These are phyloP conservation scores for Pachycephus smyrnensis DNA, from an alignment of 2,888 invertebrate species.

Conservation along the genomic window DNA sequence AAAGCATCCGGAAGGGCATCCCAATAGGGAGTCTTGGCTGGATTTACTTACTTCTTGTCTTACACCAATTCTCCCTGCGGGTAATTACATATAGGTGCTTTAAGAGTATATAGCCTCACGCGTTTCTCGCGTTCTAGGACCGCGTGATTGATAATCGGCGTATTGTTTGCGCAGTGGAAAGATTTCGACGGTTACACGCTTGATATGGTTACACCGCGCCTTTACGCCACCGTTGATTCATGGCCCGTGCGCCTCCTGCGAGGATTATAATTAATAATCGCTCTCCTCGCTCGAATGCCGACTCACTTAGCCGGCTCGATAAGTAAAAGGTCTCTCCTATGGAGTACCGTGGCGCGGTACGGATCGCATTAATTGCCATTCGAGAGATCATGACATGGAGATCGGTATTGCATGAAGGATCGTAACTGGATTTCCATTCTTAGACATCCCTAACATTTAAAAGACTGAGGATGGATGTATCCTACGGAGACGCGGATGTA, in stretches of 20 bases:
- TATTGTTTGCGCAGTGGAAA: not conserved
- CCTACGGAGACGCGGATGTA: not conserved
- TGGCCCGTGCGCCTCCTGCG: conserved; percentile 27
- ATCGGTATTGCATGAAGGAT: not conserved
- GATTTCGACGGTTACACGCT: not conserved
- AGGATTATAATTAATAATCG: not conserved
- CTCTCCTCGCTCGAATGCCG: not conserved
- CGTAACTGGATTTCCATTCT: not conserved
- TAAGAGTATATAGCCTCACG: not conserved
- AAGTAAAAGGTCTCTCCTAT: not conserved
- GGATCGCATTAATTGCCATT: not conserved
- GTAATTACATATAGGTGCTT: not conserved
- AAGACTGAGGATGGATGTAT: not conserved
- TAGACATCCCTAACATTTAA: not conserved
- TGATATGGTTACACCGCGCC: conserved; percentile 24
- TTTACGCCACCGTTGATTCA: conserved; percentile 40
- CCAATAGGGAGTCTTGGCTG: not conserved
- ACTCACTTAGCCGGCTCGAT: not conserved
- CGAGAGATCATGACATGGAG: not conserved
- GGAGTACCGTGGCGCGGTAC: not conserved
- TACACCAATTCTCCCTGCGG: not conserved
- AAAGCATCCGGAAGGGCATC: not conserved
- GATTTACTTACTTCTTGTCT: not conserved
- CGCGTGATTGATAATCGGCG: not conserved
- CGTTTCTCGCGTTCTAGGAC: not conserved